A percentile compares a stretch with the other conserved stretches of the same genome.
Evolutionary conservation across 2,797 vertebrate species (phyloP).

Genomic region (Pteropus rufus): DNA sequence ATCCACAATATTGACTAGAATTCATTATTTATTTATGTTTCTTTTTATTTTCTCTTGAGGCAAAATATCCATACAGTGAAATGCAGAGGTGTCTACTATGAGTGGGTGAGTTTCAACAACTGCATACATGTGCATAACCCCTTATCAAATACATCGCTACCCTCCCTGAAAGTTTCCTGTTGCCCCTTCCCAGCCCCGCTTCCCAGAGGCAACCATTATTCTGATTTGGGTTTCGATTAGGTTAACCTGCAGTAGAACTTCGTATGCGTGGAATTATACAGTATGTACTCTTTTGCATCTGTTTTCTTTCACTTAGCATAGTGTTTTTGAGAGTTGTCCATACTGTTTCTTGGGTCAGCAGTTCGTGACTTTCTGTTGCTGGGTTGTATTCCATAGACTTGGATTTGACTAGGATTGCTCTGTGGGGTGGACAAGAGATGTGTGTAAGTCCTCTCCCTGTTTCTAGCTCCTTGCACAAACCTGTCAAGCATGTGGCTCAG

Average conservation of each 20-base stretch:
- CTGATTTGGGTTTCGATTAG: background rate
- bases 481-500: background rate
- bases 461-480: background rate
- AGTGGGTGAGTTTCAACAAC: background rate
- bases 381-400: background rate
- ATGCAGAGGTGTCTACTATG: background rate
- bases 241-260: background rate
- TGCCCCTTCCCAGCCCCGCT: background rate
- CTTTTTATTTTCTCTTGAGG: background rate
- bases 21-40: background rate
- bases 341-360: background rate
- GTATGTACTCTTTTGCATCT: background rate
- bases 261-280: background rate
- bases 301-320: background rate
- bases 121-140: background rate
- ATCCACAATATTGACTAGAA: background rate
- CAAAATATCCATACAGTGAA: background rate
- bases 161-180: background rate
- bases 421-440: background rate
- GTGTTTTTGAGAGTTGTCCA: background rate
- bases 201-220: background rate
- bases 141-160: background rate
- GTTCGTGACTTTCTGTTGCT: background rate
- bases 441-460: background rate
- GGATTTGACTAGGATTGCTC: background rate